A percentile compares a stretch with the other conserved stretches of the same genome.
These are phyloP conservation scores for Actenoides lindsayi DNA, from an alignment of 2,113 vertebrate species.

Conservation along the genomic window DNA sequence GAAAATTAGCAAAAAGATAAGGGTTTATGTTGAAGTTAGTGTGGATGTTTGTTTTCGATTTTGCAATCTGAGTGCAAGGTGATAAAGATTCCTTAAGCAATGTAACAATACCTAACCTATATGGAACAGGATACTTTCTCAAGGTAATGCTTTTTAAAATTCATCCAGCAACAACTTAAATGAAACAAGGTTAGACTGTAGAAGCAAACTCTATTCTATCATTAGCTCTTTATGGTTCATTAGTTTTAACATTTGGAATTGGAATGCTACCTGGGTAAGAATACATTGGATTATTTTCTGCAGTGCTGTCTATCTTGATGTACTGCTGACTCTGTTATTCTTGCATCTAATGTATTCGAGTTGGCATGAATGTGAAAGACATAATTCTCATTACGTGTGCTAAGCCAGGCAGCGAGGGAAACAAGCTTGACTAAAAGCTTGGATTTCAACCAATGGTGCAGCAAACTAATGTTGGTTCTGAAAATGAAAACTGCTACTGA, in stretches of 20 bases:
- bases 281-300: conserved; percentile 43
- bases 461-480: conserved; percentile 71
- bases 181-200: conserved; percentile 9
- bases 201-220: conserved; percentile 10
- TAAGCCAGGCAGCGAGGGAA: conserved; percentile 72
- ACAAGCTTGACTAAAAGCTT: conserved; percentile 72
- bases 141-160: not conserved
- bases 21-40: not conserved
- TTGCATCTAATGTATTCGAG: conserved; percentile 64
- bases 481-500: conserved; percentile 61
- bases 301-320: conserved; percentile 64
- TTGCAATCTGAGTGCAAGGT: not conserved
- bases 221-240: conserved; percentile 30
- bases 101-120: not conserved
- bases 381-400: conserved; percentile 73
- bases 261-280: conserved; percentile 37
- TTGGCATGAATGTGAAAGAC: conserved; percentile 67
- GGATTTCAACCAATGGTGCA: conserved; percentile 73
- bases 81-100: not conserved
- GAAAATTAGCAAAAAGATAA: not conserved
- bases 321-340: conserved; percentile 72
- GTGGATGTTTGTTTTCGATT: not conserved
- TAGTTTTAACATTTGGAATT: conserved; percentile 19
- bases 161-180: not conserved
- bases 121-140: not conserved